Conservation (phyloP, 2,113 vertebrate genomes). For the Irena cyanogastra region DNA sequence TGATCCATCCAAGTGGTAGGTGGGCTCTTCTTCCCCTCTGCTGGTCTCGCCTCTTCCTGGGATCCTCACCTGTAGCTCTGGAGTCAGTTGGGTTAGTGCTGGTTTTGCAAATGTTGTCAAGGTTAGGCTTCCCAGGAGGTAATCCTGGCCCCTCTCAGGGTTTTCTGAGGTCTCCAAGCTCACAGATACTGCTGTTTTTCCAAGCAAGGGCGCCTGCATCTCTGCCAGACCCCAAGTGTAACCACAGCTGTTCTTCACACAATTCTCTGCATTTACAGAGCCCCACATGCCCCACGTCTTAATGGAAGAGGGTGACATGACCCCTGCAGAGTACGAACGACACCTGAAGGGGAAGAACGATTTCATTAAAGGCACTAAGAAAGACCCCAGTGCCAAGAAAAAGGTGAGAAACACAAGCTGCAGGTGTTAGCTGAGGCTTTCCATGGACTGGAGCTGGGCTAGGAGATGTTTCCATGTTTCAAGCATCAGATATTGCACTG, state of each 20-base stretch:
- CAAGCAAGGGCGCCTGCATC: fast-evolving
- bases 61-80: neutral
- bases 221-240: neutral
- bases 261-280: slow-evolving; percentile 70
- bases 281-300: slow-evolving; percentile 88
- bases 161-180: neutral
- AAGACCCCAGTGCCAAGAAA: slow-evolving; percentile 82
- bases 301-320: slow-evolving; percentile 91
- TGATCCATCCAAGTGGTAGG: slow-evolving; percentile 92
- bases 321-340: slow-evolving; percentile 82
- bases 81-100: neutral
- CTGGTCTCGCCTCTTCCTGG: neutral
- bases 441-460: neutral
- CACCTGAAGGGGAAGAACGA: slow-evolving; percentile 84
- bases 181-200: neutral
- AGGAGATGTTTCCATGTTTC: neutral
- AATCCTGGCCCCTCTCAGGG: neutral
- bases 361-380: slow-evolving; percentile 89
- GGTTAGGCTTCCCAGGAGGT: neutral
- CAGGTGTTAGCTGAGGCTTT: neutral
- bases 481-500: neutral
- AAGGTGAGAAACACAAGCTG: slow-evolving; percentile 76
- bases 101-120: neutral
- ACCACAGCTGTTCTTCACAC: neutral
- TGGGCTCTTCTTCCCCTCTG: neutral